Conservation (phyloP, 2,113 vertebrate species). For the Crotophaga sulcirostris region DNA sequence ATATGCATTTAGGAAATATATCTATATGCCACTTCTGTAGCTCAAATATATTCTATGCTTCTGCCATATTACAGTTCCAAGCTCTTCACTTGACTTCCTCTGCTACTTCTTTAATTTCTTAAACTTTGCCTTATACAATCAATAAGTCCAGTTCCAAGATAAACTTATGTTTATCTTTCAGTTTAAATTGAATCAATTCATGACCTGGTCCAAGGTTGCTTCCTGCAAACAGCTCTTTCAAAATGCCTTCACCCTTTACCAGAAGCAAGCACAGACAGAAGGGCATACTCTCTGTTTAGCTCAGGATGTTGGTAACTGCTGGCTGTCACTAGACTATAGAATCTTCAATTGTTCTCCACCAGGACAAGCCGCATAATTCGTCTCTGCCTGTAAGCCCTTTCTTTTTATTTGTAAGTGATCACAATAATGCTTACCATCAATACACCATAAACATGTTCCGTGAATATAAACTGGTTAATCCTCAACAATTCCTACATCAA, state of each 20-base stretch:
- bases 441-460: not conserved
- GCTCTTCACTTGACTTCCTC: not conserved
- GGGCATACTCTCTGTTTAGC: not conserved
- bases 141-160: not conserved
- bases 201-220: not conserved
- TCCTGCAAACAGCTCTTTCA: not conserved
- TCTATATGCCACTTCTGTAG: not conserved
- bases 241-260: not conserved
- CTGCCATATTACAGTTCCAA: not conserved
- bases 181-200: not conserved
- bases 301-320: not conserved
- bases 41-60: not conserved
- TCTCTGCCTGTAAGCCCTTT: not conserved
- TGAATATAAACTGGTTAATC: not conserved
- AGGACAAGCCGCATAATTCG: not conserved
- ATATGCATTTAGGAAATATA: not conserved
- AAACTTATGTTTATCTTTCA: not conserved
- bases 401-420: not conserved
- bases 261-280: not conserved
- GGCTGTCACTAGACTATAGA: not conserved
- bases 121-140: not conserved
- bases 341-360: not conserved
- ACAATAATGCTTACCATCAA: not conserved
- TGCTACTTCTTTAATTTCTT: not conserved
- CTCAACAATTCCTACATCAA: not conserved